Conservation (phyloP, 2,888 invertebrate genomes). For the Dryobota labecula region DNA sequence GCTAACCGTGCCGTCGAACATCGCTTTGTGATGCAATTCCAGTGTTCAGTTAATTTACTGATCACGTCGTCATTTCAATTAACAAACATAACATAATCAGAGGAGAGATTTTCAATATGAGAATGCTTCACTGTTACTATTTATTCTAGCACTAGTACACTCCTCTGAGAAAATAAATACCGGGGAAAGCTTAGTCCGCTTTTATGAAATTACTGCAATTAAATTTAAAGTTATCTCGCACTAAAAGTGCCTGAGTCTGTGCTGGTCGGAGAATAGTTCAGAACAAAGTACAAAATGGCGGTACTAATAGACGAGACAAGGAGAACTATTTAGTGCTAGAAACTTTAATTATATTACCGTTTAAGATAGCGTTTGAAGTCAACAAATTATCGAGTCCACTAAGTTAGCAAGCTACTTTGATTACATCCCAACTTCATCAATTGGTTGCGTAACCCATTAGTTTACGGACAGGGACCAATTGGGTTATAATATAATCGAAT, state of each 20-base stretch:
- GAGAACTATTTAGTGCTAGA: conserved; percentile 26
- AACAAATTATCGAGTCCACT: conserved; percentile 22
- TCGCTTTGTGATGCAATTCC: conserved; percentile 8
- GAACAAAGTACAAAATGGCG: conserved; percentile 30
- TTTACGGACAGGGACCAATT: conserved; percentile 51
- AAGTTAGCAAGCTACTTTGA: conserved; percentile 14
- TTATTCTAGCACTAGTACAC: conserved; percentile 9
- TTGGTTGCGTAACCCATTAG: conserved; percentile 35
- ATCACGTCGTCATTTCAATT: conserved; percentile 7
- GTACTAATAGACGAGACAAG: conserved; percentile 12
- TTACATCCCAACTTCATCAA: conserved; percentile 27
- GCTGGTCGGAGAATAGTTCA: conserved; percentile 14
- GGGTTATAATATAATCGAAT: conserved; percentile 22
- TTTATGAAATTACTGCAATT: conserved; percentile 43
- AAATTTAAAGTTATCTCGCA: conserved; percentile 38
- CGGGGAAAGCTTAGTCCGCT: conserved; percentile 10
- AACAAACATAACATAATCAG: conserved; percentile 34
- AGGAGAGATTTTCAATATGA: conserved; percentile 23
- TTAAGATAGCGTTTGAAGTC: conserved; percentile 20
- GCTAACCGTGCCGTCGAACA: too few species aligned
- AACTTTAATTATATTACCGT: conserved; percentile 20
- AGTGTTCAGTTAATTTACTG: conserved; percentile 16
- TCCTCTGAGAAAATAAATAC: conserved; percentile 44
- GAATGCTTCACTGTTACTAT: conserved; percentile 23
- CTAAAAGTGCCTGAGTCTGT: conserved; percentile 26